Base-by-base conservation (phyloP, 2,113 vertebrate species). In the Perognathus longimembris region DNA sequence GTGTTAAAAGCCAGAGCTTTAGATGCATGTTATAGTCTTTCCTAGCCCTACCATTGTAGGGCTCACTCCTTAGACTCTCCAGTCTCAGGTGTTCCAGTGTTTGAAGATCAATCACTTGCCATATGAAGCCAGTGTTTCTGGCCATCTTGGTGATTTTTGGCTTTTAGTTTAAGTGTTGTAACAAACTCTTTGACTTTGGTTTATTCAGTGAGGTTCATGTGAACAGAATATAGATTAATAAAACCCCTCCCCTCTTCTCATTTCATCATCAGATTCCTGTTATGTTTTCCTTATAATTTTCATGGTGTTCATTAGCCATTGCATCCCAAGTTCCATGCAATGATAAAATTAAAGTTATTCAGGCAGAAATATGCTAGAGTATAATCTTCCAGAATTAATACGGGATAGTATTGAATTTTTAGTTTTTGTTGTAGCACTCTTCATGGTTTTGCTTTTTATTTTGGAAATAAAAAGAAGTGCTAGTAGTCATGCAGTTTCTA, bases 161-260 rank as follows among this genome's bases (percentile, higher is more conserved):
- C 24, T 83, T 88, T 64, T 64, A 9, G 59, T 86, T 80, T 42
- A 87, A 38, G 61, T 67, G 6, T 86, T 79, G 15, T 59, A 74
- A 70, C 76, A 79, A 84, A 88, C 22, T 38, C 67, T 88, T 57
- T 54, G 34, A 87, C 81, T 54, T 40, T 24, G 40, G 75, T 88
- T 91, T 95, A 64, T 82, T 92, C 71, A 57, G 6, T 67, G 76
- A 88, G 61, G 42, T 83, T 93, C 70, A 40, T 63, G 30, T 89
- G 70, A 81, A 85, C 11, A 26, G 69, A 36, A 7, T 74, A 69
- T 57, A 77, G 74, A 67, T 84, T 69, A 80, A 86, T 70, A 71
- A 73, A 83, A 71, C 61, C 8, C 59, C 14, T 54, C 50, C 22
- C 50, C 30, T 21, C 79, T 84, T 92, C 42, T 83, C 67, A 75